A percentile compares a stretch with the other conserved stretches of the same genome.
phyloP scores from a whole-genome alignment of 2,797 vertebrate genomes.

The Malurus splendens region DNA sequence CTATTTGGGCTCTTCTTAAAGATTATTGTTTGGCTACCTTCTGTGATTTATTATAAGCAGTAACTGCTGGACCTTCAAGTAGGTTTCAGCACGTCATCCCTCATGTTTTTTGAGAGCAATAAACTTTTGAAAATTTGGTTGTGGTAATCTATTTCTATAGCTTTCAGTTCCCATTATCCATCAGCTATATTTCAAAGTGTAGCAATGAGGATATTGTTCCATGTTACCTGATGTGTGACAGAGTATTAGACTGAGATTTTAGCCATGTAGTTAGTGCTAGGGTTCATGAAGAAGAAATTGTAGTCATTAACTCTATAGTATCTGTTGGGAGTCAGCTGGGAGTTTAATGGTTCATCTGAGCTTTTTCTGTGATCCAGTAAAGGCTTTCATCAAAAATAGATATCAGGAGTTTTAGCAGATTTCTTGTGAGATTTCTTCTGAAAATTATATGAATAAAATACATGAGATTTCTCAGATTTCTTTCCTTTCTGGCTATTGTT shows the following conservation, averaged over 20 bases:
- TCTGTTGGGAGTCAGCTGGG: background rate
- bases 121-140: background rate
- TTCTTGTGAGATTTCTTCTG: background rate
- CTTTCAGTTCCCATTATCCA: background rate
- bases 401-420: background rate
- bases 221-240: background rate
- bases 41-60: background rate
- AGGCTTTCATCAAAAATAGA: background rate
- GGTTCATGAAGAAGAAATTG: background rate
- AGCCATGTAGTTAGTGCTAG: background rate
- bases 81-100: background rate
- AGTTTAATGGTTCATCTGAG: background rate
- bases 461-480: background rate
- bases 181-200: background rate
- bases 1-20: background rate
- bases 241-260: background rate
- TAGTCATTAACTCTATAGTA: background rate
- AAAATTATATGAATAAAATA: background rate
- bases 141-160: background rate
- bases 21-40: background rate
- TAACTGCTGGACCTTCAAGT: background rate
- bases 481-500: background rate
- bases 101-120: background rate
- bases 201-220: background rate
- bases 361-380: background rate